phyloP scores from a whole-genome alignment of 1,140 invertebrate genomes.

The Ephestia elutella region DNA sequence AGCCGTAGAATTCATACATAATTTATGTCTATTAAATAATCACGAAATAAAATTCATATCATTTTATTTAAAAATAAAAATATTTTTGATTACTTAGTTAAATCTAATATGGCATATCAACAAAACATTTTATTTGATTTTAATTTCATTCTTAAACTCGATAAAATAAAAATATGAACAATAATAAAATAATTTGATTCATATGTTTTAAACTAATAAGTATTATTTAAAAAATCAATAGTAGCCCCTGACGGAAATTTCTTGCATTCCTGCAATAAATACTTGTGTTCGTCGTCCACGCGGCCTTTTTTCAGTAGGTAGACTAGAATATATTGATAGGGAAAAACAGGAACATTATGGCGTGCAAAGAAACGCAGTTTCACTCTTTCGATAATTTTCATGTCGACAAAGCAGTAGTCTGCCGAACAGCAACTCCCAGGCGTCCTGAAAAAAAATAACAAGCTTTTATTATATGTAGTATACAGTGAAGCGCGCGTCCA shows the following conservation, averaged over 20 bases:
- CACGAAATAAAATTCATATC: conserved; percentile 9
- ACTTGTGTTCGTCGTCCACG: conserved; percentile 63
- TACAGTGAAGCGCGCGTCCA: no score
- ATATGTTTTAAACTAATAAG: conserved; percentile 34
- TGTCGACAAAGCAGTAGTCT: conserved; percentile 65
- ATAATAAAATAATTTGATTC: conserved; percentile 6
- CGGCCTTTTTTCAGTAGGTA: conserved; percentile 55
- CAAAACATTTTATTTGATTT: no score
- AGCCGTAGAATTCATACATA: conserved; percentile 3
- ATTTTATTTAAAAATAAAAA: conserved; percentile 7
- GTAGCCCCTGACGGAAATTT: conserved; percentile 42
- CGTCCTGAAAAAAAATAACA: conserved; percentile 36
- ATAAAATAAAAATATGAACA: conserved; percentile 9
- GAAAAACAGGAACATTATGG: conserved; percentile 63
- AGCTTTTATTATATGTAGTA: no score
- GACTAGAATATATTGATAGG: conserved; percentile 63
- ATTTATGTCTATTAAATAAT: conserved; percentile 8
- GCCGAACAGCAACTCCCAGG: conserved; percentile 66
- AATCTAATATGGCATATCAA: conserved; percentile 19
- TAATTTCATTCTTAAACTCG: conserved; percentile 8
- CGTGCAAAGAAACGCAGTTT: conserved; percentile 63
- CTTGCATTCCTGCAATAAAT: conserved; percentile 59
- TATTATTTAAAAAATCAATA: conserved; percentile 55
- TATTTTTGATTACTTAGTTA: conserved; percentile 7
- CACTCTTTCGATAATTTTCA: conserved; percentile 63